Percentiles rank a stretch among this genome's conserved stretches.
Conservation (phyloP, 2,888 invertebrate genomes). For the Melipona bicolor region DNA sequence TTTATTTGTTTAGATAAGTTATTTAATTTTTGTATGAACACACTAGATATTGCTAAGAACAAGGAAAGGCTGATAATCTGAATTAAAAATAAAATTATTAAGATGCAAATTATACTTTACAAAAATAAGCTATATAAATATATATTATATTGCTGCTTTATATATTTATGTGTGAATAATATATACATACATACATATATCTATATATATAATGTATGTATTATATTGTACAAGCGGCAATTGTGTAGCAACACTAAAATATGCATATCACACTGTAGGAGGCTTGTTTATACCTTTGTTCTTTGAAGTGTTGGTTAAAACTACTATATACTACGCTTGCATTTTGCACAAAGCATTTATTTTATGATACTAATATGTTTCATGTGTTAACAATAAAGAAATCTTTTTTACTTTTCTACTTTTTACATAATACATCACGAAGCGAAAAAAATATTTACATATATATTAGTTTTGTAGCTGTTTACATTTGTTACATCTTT, state of each 20-base stretch:
- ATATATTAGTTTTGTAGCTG: constrained; percentile 21
- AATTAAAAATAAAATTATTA: constrained; percentile 54
- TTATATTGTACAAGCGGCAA: constrained; percentile 51
- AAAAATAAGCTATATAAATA: constrained; percentile 51
- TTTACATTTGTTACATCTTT: constrained; percentile 25
- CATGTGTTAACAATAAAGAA: constrained; percentile 24
- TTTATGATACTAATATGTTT: constrained; percentile 32
- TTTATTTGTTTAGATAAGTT: constrained; percentile 53
- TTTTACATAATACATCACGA: constrained; percentile 32
- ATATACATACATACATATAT: too few species aligned
- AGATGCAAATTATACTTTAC: constrained; percentile 46
- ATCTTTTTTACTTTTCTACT: constrained; percentile 60
- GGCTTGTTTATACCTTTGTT: constrained; percentile 67
- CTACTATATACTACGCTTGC: constrained; percentile 35
- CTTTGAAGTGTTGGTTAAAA: constrained; percentile 41
- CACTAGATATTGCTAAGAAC: constrained; percentile 47
- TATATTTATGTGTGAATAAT: constrained; percentile 53
- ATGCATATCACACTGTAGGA: constrained; percentile 57
- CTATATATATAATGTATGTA: constrained; percentile 8
- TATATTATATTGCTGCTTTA: constrained; percentile 49
- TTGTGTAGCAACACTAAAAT: constrained; percentile 53
- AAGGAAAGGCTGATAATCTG: constrained; percentile 58
- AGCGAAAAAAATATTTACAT: constrained; percentile 22
- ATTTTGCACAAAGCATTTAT: constrained; percentile 59
- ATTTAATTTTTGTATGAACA: constrained; percentile 44